Conservation (phyloP, 2,888 invertebrate genomes). For the Nomada fabriciana region DNA sequence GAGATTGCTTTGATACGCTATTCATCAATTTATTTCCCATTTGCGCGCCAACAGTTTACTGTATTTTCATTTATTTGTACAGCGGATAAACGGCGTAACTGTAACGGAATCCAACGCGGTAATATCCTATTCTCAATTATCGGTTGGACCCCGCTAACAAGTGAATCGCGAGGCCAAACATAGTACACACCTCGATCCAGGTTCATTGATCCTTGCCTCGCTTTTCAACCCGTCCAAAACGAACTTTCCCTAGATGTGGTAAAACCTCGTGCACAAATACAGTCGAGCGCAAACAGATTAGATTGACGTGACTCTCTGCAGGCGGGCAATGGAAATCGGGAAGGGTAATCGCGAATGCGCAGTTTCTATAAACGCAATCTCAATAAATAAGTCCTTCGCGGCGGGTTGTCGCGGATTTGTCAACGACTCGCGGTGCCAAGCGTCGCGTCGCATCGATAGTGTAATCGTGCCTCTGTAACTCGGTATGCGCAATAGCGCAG, state of each 20-base stretch:
- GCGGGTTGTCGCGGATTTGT: conserved; percentile 45
- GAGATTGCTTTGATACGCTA: neutral
- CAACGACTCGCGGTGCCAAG: conserved; percentile 4
- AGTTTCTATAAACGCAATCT: conserved; percentile 29
- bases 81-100: neutral
- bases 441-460: neutral
- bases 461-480: conserved; percentile 31
- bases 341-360: conserved; percentile 7
- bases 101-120: no score
- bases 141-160: no score
- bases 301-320: conserved; percentile 2
- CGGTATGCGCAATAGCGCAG: conserved; percentile 23
- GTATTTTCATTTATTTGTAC: neutral
- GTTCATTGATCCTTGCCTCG: no score
- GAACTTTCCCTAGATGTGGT: no score
- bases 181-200: no score
- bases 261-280: neutral
- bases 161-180: no score
- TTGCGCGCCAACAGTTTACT: neutral
- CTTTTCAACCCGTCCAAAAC: no score
- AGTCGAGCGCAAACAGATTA: neutral
- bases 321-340: neutral
- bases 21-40: neutral
- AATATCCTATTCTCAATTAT: no score
- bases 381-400: conserved; percentile 48